Base-by-base conservation (phyloP, 2,797 vertebrate species). In the Coregonus suidteri region DNA sequence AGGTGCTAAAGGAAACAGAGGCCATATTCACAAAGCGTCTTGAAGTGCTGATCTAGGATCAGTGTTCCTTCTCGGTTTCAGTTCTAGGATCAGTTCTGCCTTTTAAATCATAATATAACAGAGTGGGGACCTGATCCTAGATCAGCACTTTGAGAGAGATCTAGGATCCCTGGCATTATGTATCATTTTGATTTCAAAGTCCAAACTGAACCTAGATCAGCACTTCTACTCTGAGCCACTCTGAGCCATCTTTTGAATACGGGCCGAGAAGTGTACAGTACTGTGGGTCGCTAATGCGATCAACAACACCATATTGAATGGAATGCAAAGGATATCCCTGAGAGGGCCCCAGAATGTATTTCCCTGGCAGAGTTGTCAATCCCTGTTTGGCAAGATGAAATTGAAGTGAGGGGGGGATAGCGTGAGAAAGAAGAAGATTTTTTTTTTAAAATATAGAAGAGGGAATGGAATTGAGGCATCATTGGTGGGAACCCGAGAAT, bases 381-480 rank as follows among this genome's bases (percentile, higher is more conserved):
- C 20, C 9, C 59, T 64, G 9, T 64, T 30, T 20, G 25, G 11
- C 20, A 11, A 64, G 20, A 64, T 25, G 7, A 30, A 64, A 64
- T 64, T 64, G 7, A 64, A 25, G 20, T 64, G 20, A 0, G 59
- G n/a, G 59, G 2, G 11, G 25, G 4, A 0, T 1, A 13, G 41
- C 20, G 20, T 25, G 20, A n/a, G 56, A 20, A 20, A 25, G n/a
- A 20, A 62, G 56, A 20, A n/a, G 14, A 62, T 9, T 9, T 25
- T 25, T 25, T 25, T 9, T 20, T 20, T 20, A 1, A 64, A 64
- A 64, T 4, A 18, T 54, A 64, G n/a, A 64, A 25, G 16, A 11
- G 73, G 35, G 30, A 30, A 78, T 56, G 18, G 35, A 75, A 79
- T 77, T 71, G 75, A 80, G 70, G 77, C 65, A 84, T 79, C 79